Evolutionary conservation across 2,113 vertebrate genomes (phyloP).

Genomic region (Passer domesticus): DNA sequence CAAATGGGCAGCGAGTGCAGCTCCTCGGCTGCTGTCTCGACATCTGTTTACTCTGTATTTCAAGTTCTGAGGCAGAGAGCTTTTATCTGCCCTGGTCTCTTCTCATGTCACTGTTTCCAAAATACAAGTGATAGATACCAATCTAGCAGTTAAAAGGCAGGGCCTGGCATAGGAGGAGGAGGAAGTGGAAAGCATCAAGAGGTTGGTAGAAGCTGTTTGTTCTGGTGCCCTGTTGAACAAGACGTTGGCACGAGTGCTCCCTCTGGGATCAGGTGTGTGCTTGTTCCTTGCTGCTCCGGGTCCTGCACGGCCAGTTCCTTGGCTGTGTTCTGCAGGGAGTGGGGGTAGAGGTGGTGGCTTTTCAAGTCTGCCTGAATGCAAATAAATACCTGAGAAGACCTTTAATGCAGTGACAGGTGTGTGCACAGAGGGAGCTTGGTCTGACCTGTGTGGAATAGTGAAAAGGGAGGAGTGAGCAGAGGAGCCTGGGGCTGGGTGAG

Average conservation of each 20-base stretch:
- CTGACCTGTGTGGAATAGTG: background rate
- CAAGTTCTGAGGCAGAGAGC: background rate
- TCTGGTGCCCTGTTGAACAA: background rate
- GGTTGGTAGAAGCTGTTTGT: background rate
- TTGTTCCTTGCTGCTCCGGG: background rate
- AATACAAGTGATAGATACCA: background rate
- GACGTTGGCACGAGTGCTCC: background rate
- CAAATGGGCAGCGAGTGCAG: background rate
- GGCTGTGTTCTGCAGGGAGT: background rate
- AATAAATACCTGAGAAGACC: background rate
- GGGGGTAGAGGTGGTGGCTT: background rate
- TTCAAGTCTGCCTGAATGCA: background rate
- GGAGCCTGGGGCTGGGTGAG: background rate
- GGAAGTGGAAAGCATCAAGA: background rate
- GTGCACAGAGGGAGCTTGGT: background rate
- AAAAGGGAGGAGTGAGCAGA: background rate
- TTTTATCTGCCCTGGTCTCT: slow-evolving; percentile 25
- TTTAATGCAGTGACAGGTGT: background rate
- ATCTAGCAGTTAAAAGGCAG: slow-evolving; percentile 21
- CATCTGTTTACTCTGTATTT: background rate
- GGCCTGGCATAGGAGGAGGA: background rate
- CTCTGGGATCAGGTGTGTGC: background rate
- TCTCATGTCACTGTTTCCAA: slow-evolving; percentile 9
- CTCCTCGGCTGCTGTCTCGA: background rate
- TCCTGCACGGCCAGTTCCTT: background rate